These are phyloP conservation scores for Leucoma salicis DNA, from an alignment of 2,888 invertebrate species.

Conservation along the genomic window DNA sequence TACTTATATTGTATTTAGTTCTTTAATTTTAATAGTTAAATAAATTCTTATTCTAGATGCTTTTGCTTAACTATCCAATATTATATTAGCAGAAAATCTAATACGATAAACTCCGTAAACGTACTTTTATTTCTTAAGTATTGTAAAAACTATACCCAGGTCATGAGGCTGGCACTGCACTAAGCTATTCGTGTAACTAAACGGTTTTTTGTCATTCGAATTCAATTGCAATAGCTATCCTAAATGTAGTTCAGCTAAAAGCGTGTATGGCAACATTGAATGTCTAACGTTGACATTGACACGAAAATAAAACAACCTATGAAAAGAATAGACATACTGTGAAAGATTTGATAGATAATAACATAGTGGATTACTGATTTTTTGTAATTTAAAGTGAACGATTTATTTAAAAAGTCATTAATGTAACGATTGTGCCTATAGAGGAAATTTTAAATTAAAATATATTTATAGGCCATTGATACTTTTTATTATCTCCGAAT, in stretches of 20 bases:
- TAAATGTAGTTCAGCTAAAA: background rate
- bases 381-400: background rate
- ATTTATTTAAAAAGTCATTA: background rate
- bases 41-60: too few relatives aligned
- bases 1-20: too few relatives aligned
- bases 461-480: background rate
- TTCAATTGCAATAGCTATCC: background rate
- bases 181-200: background rate
- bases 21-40: too few relatives aligned
- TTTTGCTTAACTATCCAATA: too few relatives aligned
- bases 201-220: background rate
- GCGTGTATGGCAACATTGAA: background rate
- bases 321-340: background rate
- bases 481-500: too few relatives aligned
- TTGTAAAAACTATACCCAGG: too few relatives aligned
- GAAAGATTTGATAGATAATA: background rate
- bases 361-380: background rate
- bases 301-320: background rate
- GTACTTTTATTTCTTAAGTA: too few relatives aligned
- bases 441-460: background rate
- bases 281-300: background rate
- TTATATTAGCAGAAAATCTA: too few relatives aligned
- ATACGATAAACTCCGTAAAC: too few relatives aligned
- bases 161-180: too few relatives aligned
- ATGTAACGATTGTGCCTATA: background rate